Conservation (phyloP, 2,113 vertebrate species). For the Piprites chloris region DNA sequence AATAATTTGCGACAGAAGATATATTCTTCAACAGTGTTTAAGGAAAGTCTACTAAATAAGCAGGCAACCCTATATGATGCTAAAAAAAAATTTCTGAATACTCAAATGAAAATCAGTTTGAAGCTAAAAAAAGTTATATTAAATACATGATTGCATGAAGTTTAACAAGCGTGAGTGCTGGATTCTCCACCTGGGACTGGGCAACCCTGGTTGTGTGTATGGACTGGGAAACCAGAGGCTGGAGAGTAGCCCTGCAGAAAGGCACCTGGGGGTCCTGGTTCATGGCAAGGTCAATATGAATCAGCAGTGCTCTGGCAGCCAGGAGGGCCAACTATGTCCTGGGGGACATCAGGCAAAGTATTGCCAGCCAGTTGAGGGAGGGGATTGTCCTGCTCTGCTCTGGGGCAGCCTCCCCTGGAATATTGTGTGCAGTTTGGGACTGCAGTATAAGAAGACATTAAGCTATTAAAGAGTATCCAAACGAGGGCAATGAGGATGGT, state of each 20-base stretch:
- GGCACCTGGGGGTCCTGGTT: not conserved
- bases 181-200: not conserved
- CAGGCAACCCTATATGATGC: not conserved
- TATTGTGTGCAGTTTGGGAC: not conserved
- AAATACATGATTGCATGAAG: not conserved
- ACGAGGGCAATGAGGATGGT: not conserved
- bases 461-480: not conserved
- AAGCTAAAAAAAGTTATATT: not conserved
- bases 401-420: not conserved
- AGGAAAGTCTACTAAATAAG: not conserved
- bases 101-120: not conserved
- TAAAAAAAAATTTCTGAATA: not conserved
- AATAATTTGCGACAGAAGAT: not conserved
- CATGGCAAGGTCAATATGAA: not conserved
- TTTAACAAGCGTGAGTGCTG: not conserved
- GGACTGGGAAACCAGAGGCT: not conserved
- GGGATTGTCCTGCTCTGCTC: not conserved
- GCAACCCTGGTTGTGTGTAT: not conserved
- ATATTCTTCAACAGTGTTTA: not conserved
- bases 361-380: not conserved
- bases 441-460: not conserved
- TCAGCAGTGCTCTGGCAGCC: not conserved
- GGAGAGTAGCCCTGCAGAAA: not conserved
- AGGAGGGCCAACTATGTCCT: not conserved
- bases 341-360: not conserved